These are phyloP conservation scores for Urosaurus nigricauda DNA, from an alignment of 2,797 vertebrate species.

Conservation along the genomic window DNA sequence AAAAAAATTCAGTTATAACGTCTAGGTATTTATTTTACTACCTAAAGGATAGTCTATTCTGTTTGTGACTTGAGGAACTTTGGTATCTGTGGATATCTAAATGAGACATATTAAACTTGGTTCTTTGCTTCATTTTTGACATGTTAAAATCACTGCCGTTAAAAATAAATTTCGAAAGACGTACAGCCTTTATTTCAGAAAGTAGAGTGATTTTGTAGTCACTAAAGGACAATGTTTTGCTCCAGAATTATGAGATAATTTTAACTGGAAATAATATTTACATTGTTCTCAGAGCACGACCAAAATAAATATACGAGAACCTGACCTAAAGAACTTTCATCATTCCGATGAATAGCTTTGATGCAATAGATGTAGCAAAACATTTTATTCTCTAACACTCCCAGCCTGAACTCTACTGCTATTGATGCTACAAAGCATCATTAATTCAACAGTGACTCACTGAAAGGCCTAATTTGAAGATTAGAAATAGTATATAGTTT, in stretches of 20 bases:
- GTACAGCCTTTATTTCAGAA: background rate
- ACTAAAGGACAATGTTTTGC: background rate
- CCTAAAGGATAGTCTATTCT: background rate
- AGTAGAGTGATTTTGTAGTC: background rate
- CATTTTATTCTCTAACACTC: constrained; percentile 3
- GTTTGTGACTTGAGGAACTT: background rate
- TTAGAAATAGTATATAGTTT: constrained; percentile 9
- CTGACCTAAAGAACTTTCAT: background rate
- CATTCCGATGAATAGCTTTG: background rate
- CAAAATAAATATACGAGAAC: background rate
- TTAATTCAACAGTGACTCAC: constrained; percentile 8
- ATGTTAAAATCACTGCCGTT: background rate
- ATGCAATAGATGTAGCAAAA: background rate
- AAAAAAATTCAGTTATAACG: background rate
- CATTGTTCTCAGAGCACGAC: background rate
- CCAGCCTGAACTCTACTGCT: no score
- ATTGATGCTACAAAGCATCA: background rate
- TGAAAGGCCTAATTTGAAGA: background rate
- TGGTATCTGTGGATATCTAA: background rate
- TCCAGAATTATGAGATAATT: background rate
- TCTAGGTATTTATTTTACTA: background rate
- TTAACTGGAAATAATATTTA: background rate
- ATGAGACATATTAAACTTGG: background rate
- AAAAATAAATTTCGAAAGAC: background rate
- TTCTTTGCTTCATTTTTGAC: background rate